Base-by-base conservation (phyloP, 2,888 invertebrate genomes). In the Ashinkailepas kermadecensis region DNA sequence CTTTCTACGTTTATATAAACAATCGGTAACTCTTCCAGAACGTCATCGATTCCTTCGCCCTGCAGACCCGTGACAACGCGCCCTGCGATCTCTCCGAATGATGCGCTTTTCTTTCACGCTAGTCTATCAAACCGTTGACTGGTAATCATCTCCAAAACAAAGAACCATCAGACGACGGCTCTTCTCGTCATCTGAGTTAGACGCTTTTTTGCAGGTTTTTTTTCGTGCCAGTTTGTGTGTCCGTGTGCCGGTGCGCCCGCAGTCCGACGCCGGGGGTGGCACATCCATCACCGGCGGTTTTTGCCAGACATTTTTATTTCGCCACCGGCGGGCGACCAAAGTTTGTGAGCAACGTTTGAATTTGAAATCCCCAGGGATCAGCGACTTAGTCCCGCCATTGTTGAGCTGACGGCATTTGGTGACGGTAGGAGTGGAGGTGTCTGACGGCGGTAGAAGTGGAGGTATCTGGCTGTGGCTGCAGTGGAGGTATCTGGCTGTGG, bases 221-320 rank as follows among this genome's bases (percentile, higher is more conserved):
- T 39, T 39, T 39, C 74, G 54, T 4, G 39, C 39, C 39, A 39
- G 39, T 39, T 39, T 39, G 74, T 54, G 54, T 18, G 18, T 12
- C 39, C 39, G 23, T 74, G 54, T 56, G 21, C 74, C 56, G 74
- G 23, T 74, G 54, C 56, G 21, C 8, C 54, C 8, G 74, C 70
- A 8, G 74, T 21, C 74, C 4, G 23, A 15, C 18, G 74, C 74
- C 56, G 74, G 54, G 54, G 74, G 21, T 39, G 39, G 54, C 10
- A 54, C 74, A 74, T 74, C 74, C 54, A 74, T 74, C 74, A 74
- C 54, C 12, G 56, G 9, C 23, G 18, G 74, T 74, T 74, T 74
- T 74, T 74, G 74, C 56, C 21, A 15, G 39, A 15, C 56, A 74
- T 74, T 74, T 74, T 74, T 74, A 74, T 74, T 74, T 56, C 74